These are phyloP conservation scores for Drosophila neocordata DNA, from an alignment of 1,140 invertebrate genomes.

Conservation along the genomic window DNA sequence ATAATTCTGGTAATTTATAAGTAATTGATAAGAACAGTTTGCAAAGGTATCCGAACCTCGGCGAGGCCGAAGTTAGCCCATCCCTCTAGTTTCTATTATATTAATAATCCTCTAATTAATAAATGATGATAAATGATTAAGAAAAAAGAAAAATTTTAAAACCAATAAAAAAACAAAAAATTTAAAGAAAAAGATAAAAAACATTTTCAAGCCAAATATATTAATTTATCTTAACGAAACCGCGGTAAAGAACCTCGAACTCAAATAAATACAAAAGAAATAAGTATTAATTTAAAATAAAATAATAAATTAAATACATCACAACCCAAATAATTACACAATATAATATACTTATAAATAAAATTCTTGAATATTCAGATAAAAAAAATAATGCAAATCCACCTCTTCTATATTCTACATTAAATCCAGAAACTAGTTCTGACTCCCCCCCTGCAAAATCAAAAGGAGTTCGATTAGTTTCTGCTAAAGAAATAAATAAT, in stretches of 20 bases:
- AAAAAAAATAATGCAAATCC: conserved; percentile 90
- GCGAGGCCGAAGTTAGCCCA: no score
- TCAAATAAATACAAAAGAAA: conserved; percentile 84
- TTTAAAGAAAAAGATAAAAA: conserved; percentile 75
- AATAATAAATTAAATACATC: conserved; percentile 85
- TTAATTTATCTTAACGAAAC: conserved; percentile 77
- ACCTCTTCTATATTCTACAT: conserved; percentile 88
- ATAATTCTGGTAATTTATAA: no score
- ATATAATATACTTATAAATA: conserved; percentile 80
- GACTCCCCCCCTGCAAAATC: conserved; percentile 90
- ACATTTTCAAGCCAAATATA: conserved; percentile 81
- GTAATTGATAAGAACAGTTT: no score
- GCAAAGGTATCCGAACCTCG: no score
- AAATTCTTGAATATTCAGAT: conserved; percentile 84
- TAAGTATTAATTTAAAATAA: conserved; percentile 17
- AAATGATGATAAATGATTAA: conserved; percentile 83
- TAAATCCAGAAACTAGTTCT: conserved; percentile 90
- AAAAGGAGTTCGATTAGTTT: conserved; percentile 90
- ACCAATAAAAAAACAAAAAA: conserved; percentile 49
- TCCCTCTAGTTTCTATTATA: conserved; percentile 84
- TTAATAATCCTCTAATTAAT: conserved; percentile 83
- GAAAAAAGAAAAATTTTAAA: conserved; percentile 67
- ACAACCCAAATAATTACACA: conserved; percentile 87
- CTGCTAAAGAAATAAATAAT: conserved; percentile 86
- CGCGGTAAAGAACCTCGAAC: conserved; percentile 47